Conservation (phyloP, 2,797 vertebrate genomes). For the Spondyliosoma cantharus region DNA sequence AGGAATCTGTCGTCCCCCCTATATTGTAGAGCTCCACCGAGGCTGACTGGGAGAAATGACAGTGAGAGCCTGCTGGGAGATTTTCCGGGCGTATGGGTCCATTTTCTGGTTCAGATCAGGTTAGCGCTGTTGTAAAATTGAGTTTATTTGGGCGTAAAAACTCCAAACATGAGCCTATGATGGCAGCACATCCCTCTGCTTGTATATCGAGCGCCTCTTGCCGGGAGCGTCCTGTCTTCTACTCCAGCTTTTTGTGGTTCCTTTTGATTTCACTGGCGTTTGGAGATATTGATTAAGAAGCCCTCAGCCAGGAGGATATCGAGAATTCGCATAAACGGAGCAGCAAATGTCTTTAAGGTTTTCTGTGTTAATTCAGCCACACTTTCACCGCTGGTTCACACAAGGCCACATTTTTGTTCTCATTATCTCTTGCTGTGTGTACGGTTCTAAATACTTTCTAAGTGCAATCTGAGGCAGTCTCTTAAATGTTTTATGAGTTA, state of each 20-base stretch:
- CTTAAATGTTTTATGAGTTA: constrained; percentile 80
- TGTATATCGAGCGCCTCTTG: constrained; percentile 46
- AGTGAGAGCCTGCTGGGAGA: constrained; percentile 70
- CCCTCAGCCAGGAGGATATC: constrained; percentile 22
- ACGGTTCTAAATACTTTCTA: constrained; percentile 64
- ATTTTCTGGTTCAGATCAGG: constrained; percentile 81
- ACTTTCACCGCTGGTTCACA: constrained; percentile 36
- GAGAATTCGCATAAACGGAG: constrained; percentile 31
- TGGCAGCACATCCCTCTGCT: constrained; percentile 59
- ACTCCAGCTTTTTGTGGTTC: constrained; percentile 15
- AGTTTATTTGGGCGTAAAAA: constrained; percentile 79
- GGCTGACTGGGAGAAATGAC: constrained; percentile 55
- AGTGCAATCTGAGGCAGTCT: constrained; percentile 65
- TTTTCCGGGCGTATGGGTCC: constrained; percentile 76
- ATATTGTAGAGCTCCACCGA: constrained; percentile 46
- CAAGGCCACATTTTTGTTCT: constrained; percentile 47
- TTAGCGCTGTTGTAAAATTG: constrained; percentile 77
- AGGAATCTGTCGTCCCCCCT: constrained; percentile 45
- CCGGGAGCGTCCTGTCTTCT: constrained; percentile 7
- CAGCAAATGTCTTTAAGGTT: constrained; percentile 41
- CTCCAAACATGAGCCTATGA: constrained; percentile 70
- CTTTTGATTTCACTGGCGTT: constrained; percentile 32
- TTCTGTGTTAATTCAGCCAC: constrained; percentile 46
- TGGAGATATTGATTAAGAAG: constrained; percentile 46
- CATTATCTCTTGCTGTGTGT: constrained; percentile 62